Evolutionary conservation across 2,888 invertebrate genomes (phyloP).

Genomic region (Ochlodes sylvanus): DNA sequence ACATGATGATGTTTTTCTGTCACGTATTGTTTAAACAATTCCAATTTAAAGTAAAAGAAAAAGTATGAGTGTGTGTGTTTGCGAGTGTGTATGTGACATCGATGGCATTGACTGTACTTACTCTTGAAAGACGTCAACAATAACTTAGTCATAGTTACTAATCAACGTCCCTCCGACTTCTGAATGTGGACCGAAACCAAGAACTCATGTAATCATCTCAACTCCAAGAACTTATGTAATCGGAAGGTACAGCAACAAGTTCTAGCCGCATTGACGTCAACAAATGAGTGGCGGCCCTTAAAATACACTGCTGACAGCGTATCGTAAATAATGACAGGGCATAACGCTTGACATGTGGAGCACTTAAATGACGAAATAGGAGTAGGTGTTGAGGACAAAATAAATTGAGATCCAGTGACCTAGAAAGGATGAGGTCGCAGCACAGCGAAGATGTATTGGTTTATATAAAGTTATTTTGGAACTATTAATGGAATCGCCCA

Average conservation of each 20-base stretch:
- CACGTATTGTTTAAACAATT: too few species aligned
- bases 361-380: constrained; percentile 38
- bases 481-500: not conserved
- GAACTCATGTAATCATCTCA: too few species aligned
- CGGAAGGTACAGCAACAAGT: not conserved
- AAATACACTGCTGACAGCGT: constrained; percentile 19
- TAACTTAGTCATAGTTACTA: too few species aligned
- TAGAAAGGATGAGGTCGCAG: constrained; percentile 16
- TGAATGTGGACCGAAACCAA: too few species aligned
- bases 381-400: constrained; percentile 27
- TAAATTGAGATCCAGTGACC: constrained; percentile 36
- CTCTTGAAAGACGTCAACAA: too few species aligned
- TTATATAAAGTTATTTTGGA: not conserved
- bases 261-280: constrained; percentile 1
- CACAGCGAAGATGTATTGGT: not conserved
- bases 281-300: constrained; percentile 26
- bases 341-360: constrained; percentile 32
- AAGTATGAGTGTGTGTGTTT: too few species aligned
- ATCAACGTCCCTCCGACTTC: too few species aligned
- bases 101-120: too few species aligned
- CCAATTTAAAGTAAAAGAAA: too few species aligned
- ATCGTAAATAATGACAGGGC: constrained; percentile 36
- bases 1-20: too few species aligned
- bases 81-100: too few species aligned
- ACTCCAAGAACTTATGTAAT: too few species aligned